phyloP scores from a whole-genome alignment of 2,888 invertebrate genomes.

The Parapristionchus giblindavisi region DNA sequence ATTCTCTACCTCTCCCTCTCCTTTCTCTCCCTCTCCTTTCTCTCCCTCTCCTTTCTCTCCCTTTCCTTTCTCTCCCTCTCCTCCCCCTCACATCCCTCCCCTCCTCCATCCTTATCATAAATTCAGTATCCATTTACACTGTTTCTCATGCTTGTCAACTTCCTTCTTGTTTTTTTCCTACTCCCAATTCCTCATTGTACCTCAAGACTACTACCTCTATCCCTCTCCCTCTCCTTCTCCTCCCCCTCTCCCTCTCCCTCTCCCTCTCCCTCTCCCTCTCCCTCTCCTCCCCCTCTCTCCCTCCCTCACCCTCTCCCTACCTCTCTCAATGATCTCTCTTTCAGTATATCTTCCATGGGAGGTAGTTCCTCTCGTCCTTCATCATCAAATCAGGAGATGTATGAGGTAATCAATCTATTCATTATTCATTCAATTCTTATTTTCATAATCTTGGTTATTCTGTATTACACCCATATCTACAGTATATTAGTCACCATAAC shows the following conservation, averaged over 20 bases:
- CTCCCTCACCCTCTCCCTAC: neutral
- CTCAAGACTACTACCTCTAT: neutral
- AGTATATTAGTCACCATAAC: no score
- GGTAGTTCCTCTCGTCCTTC: no score
- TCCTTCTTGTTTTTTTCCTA: no score
- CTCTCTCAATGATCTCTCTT: neutral
- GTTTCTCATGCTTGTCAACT: no score
- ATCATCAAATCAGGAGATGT: no score
- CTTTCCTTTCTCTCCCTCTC: neutral
- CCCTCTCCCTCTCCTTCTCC: neutral
- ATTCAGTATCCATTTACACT: no score
- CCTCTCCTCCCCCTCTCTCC: neutral
- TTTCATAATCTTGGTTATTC: no score
- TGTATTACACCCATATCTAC: no score
- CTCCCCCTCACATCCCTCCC: neutral
- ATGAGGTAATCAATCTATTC: no score
- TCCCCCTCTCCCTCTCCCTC: neutral
- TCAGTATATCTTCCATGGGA: no score
- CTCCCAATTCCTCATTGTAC: conserved; percentile 5
- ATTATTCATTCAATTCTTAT: no score
- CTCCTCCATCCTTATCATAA: no score
- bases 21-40: neutral
- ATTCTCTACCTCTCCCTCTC: neutral
- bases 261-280: neutral
- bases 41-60: neutral